Base-by-base conservation (phyloP, 2,113 vertebrate genomes). In the Prolemur simus region DNA sequence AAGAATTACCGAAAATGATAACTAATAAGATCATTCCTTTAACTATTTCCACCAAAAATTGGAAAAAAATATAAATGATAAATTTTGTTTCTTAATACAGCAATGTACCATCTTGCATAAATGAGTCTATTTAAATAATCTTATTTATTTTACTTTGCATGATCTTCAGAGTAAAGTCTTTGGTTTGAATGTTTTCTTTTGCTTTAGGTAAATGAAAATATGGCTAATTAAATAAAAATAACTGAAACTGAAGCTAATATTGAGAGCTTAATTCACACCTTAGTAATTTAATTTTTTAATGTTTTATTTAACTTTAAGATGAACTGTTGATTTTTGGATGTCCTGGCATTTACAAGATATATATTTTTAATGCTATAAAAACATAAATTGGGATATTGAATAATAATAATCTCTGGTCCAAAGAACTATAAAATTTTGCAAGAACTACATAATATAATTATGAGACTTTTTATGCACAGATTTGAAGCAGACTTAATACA, bases 401-500 rank as follows among this genome's bases (percentile, higher is more conserved):
- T 64, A 97, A 15, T 66, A 95, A 91, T 77, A 97, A 87, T 68
- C 54, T 97, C 95, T 96, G 15, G 90, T 97, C 89, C 84, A 95
- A 34, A 91, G 52, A 98, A 97, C 45, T 87, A 8, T 93, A 29
- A 94, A 98, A 93, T 94, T 83, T 73, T 92, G 45, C 18, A 97
- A 91, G 34, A 92, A 96, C 13, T 71, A 78, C 66, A 89, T 91
- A 98, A 91, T 8, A 56, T 74, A 87, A 94, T 92, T 92, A 71
- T 95, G 49, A 91, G 1, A 54, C 58, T 66, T 87, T 96, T 95
- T 58, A 86, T 52, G 71, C 69, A 96, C 73, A 95, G 32, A 95
- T 52, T 96, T 95, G 45, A 95, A 98, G 95, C 54, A 81, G 90
- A 92, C 69, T 97, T 98, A 98, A 92, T 80, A 69, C 34, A 86